Percentiles rank a stretch among this genome's conserved stretches.
Conservation (phyloP, 2,888 invertebrate genomes). For the Invenusta paracnida region DNA sequence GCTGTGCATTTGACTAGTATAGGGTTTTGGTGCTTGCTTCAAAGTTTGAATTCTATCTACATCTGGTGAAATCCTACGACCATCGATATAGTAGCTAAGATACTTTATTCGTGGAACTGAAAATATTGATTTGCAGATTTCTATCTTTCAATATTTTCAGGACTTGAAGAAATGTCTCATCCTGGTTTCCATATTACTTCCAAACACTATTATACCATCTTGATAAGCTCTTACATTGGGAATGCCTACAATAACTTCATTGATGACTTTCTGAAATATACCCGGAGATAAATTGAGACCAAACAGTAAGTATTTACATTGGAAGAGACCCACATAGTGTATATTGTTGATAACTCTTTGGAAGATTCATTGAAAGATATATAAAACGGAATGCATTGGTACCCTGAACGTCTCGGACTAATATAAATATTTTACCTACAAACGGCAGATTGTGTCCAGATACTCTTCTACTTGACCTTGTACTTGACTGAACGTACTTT, state of each 20-base stretch:
- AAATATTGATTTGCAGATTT: neutral
- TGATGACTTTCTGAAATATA: neutral
- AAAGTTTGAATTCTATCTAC: too few relatives aligned
- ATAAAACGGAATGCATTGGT: neutral
- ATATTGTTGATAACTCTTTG: neutral
- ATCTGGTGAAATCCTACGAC: neutral
- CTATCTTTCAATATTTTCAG: neutral
- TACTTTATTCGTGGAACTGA: neutral
- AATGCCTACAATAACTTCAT: neutral
- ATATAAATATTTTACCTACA: too few relatives aligned
- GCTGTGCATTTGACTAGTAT: too few relatives aligned
- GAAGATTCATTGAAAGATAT: neutral
- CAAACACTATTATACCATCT: neutral
- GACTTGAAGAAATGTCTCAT: neutral
- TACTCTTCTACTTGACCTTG: too few relatives aligned
- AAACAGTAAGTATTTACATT: neutral
- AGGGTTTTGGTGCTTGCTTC: too few relatives aligned
- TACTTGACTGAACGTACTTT: too few relatives aligned
- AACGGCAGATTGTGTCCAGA: too few relatives aligned
- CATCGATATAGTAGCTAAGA: neutral
- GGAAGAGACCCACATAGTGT: neutral
- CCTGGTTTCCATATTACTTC: neutral
- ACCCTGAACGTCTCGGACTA: too few relatives aligned
- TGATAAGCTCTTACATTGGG: neutral
- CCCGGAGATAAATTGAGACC: neutral